Percentiles rank a stretch among this genome's conserved stretches.
Conservation (phyloP, 2,888 invertebrate genomes). For the Aporophyla lueneburgensis region DNA sequence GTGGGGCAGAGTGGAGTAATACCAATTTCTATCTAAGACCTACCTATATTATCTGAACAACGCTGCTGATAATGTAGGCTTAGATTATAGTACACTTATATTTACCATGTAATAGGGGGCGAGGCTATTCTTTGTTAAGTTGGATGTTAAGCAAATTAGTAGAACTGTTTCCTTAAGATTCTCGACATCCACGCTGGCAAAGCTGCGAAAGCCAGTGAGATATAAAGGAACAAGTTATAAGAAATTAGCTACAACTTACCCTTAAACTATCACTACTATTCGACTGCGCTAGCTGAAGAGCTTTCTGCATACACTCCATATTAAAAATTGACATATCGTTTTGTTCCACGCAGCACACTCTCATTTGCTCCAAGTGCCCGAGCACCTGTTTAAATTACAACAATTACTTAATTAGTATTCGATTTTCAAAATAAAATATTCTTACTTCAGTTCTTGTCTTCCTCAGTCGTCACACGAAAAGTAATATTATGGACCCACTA, state of each 20-base stretch:
- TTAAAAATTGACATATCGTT: constrained; percentile 95
- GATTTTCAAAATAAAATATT: neutral
- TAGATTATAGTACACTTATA: too few relatives aligned
- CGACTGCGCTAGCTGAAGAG: constrained; percentile 96
- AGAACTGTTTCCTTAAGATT: neutral
- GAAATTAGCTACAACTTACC: constrained; percentile 78
- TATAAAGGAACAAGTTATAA: neutral
- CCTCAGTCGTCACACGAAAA: neutral
- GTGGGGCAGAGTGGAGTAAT: too few relatives aligned
- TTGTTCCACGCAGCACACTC: constrained; percentile 93
- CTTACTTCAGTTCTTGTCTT: neutral
- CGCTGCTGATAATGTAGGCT: too few relatives aligned
- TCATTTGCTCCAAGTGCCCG: constrained; percentile 97
- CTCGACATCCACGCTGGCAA: neutral
- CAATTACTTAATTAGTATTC: constrained; percentile 30
- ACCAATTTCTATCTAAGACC: too few relatives aligned
- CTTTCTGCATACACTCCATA: constrained; percentile 97
- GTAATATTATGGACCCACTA: neutral
- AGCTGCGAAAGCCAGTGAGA: neutral
- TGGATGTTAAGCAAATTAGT: neutral
- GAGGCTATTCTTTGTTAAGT: too few relatives aligned
- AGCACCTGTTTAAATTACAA: constrained; percentile 91
- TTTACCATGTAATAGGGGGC: too few relatives aligned
- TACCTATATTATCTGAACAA: too few relatives aligned
- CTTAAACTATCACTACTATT: constrained; percentile 97